Evolutionary conservation across 2,797 vertebrate species (phyloP).

Genomic region (Anguilla megastoma): DNA sequence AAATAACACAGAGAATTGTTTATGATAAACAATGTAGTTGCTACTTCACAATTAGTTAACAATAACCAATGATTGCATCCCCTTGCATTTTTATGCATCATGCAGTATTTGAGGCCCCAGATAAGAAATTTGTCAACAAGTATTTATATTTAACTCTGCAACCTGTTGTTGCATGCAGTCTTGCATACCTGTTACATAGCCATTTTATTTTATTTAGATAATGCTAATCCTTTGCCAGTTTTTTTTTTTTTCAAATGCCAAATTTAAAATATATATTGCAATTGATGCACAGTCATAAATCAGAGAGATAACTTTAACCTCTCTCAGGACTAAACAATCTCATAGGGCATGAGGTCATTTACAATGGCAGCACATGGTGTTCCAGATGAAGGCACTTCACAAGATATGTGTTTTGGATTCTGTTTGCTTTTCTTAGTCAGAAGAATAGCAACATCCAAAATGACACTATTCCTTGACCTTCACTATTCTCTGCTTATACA

Average conservation of each 20-base stretch:
- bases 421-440: slow-evolving; percentile 18
- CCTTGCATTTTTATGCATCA: neutral
- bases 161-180: neutral
- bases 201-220: neutral
- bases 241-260: neutral
- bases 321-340: neutral
- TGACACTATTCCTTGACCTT: neutral
- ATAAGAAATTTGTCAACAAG: neutral
- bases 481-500: neutral
- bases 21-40: neutral
- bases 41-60: neutral
- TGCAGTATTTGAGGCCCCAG: neutral
- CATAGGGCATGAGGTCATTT: neutral
- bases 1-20: slow-evolving; percentile 21
- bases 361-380: neutral
- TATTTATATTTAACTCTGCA: neutral
- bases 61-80: neutral
- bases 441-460: neutral
- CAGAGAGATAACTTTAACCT: neutral
- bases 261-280: neutral
- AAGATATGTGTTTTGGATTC: neutral
- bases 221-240: neutral
- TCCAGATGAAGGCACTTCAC: neutral
- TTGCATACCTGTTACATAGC: neutral
- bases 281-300: neutral